Evolutionary conservation across 2,888 invertebrate species (phyloP).

Genomic region (Tanypteryx hageni): DNA sequence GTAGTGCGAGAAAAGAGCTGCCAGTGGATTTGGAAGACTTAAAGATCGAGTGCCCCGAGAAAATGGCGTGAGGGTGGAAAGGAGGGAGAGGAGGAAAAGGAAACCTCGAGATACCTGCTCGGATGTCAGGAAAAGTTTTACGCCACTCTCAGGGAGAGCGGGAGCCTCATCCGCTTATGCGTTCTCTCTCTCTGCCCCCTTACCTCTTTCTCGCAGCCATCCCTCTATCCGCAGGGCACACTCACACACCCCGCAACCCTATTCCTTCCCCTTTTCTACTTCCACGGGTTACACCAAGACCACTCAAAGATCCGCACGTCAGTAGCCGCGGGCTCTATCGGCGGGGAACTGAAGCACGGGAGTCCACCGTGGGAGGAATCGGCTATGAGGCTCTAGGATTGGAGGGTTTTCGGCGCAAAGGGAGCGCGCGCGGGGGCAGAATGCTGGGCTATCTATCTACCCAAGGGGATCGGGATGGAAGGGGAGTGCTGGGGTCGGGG

Average conservation of each 20-base stretch:
- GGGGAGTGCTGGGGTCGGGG: neutral
- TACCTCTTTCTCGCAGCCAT: neutral
- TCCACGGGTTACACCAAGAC: neutral
- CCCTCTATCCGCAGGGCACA: neutral
- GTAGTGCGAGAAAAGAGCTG: neutral
- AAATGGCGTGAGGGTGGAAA: neutral
- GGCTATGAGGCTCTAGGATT: neutral
- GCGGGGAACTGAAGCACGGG: neutral
- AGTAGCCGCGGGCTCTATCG: neutral
- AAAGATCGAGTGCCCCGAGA: constrained; percentile 50
- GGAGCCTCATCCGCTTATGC: neutral
- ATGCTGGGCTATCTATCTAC: neutral
- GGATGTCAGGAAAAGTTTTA: constrained; percentile 34
- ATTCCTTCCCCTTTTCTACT: neutral
- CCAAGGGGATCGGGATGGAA: neutral
- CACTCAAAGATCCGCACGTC: constrained; percentile 32
- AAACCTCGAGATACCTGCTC: neutral
- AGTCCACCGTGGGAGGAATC: neutral
- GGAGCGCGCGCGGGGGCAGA: neutral
- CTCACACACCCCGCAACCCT: neutral
- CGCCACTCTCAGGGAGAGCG: neutral
- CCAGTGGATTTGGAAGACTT: constrained; percentile 36
- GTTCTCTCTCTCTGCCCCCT: too few species aligned
- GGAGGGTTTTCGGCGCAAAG: neutral
- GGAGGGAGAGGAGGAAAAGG: neutral